Evolutionary conservation across 2,888 invertebrate genomes (phyloP).

Genomic region (Invenusta paracnida): DNA sequence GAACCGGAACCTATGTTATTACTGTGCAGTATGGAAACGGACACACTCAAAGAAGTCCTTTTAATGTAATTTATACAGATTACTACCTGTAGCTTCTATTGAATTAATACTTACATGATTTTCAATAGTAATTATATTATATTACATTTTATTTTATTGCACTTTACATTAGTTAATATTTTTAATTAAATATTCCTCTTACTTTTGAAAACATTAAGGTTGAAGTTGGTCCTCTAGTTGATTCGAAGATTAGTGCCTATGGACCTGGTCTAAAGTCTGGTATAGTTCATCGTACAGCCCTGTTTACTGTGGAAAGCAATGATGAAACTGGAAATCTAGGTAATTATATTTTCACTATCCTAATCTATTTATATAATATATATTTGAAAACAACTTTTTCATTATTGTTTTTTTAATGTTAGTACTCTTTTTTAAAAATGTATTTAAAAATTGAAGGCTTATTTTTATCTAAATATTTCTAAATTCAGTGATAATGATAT

Average conservation of each 20-base stretch:
- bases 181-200: not conserved
- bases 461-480: too few species aligned
- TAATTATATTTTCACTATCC: constrained; percentile 56
- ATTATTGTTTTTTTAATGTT: too few species aligned
- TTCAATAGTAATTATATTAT: too few species aligned
- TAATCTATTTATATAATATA: too few species aligned
- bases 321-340: constrained; percentile 69
- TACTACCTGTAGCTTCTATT: too few species aligned
- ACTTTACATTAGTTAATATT: not conserved
- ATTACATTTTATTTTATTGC: too few species aligned
- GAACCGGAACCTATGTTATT: constrained; percentile 28
- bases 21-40: constrained; percentile 28
- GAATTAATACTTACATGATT: too few species aligned
- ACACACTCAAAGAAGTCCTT: constrained; percentile 30
- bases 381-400: too few species aligned
- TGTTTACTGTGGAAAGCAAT: constrained; percentile 29
- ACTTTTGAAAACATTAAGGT: constrained; percentile 63
- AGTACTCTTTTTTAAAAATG: too few species aligned
- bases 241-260: constrained; percentile 29
- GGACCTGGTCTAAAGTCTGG: constrained; percentile 31
- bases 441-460: too few species aligned
- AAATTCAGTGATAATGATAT: too few species aligned
- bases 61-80: not conserved
- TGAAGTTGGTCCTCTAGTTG: not conserved
- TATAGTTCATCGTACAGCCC: not conserved